Percentiles rank a stretch among this genome's conserved stretches.
Evolutionary conservation across 2,797 vertebrate species (phyloP).

Genomic region (Characodon lateralis): DNA sequence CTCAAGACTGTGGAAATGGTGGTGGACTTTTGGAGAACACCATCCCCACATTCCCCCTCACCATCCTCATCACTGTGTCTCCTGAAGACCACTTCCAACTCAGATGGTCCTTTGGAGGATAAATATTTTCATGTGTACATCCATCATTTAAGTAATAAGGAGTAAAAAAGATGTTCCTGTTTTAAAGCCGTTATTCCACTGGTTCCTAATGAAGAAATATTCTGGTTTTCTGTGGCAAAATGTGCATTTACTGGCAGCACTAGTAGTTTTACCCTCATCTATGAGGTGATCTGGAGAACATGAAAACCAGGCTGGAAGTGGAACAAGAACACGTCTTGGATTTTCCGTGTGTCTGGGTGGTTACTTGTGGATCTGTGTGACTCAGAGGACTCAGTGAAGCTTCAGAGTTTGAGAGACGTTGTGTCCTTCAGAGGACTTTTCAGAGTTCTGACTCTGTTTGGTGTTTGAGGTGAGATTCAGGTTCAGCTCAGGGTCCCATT

Average conservation of each 20-base stretch:
- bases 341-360: neutral
- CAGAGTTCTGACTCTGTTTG: neutral
- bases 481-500: neutral
- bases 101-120: neutral
- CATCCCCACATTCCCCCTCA: too few species aligned
- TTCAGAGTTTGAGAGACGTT: neutral
- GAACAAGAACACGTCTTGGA: neutral
- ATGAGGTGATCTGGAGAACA: neutral
- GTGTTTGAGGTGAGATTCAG: neutral
- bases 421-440: conserved; percentile 1
- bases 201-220: neutral
- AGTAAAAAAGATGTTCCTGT: neutral
- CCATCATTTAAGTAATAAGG: too few species aligned
- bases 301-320: neutral
- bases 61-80: too few species aligned
- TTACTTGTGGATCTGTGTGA: neutral
- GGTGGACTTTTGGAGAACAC: too few species aligned
- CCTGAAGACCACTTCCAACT: too few species aligned
- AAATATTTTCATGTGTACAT: too few species aligned
- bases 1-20: too few species aligned
- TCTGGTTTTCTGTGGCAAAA: neutral
- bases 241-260: neutral
- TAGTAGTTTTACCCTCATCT: neutral
- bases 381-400: neutral
- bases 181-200: neutral